phyloP scores from a whole-genome alignment of 2,888 invertebrate species.

The Tolmerus cingulatus region DNA sequence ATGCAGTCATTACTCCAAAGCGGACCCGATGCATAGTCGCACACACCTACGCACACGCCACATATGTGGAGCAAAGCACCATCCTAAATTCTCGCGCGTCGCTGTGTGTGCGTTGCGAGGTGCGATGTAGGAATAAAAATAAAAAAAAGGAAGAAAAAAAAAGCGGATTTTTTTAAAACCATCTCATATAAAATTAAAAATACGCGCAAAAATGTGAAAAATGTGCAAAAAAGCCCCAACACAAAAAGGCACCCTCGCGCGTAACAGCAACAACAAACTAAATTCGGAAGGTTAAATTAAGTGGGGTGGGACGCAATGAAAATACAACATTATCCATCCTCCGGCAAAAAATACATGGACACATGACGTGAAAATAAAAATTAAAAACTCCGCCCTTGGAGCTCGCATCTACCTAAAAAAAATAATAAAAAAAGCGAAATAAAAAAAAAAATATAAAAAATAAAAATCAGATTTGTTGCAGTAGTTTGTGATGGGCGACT shows the following conservation, averaged over 20 bases:
- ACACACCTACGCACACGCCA: conserved; percentile 3
- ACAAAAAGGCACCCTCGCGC: conserved; percentile 20
- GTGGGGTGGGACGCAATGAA: conserved; percentile 40
- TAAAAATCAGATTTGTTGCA: conserved; percentile 41
- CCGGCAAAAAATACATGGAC: conserved; percentile 41
- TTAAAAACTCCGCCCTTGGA: conserved; percentile 62
- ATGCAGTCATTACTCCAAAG: conserved; percentile 61
- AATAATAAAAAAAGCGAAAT: background rate
- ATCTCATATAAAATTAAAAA: conserved; percentile 42
- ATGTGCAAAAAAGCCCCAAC: conserved; percentile 34
- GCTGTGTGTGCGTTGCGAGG: background rate
- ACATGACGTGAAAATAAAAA: conserved; percentile 57
- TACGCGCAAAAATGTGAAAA: conserved; percentile 42
- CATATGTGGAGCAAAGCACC: conserved; percentile 47
- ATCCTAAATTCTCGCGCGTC: conserved; percentile 45
- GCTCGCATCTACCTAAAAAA: conserved; percentile 24
- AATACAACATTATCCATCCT: conserved; percentile 35
- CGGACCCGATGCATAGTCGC: conserved; percentile 10
- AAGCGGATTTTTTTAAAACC: conserved; percentile 24
- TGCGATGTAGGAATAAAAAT: conserved; percentile 26
- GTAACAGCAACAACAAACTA: conserved; percentile 58
- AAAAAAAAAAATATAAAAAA: conserved; percentile 17
- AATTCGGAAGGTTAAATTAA: conserved; percentile 47
- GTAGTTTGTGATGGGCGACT: conserved; percentile 33
- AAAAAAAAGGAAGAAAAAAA: background rate